Base-by-base conservation (phyloP, 2,888 invertebrate species). In the Dasypolia templi region DNA sequence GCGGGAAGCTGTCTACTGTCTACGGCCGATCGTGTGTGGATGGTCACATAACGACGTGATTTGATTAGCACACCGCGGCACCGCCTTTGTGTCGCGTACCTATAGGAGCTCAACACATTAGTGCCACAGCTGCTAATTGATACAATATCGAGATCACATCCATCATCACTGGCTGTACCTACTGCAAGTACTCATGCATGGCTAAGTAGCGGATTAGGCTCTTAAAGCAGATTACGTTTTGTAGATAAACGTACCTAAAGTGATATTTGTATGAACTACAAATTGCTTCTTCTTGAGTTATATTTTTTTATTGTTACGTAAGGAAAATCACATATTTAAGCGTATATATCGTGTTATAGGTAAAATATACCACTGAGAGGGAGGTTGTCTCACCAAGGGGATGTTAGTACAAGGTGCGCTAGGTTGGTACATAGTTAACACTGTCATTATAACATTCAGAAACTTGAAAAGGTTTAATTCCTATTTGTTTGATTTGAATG, bases 51-150 rank as follows among this genome's bases (percentile, higher is more conserved):
- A 44, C n/a, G n/a, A 35, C 66, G 55, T 65, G 46, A 53, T 46
- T 53, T 65, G 46, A 53, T 46, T 53, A 61, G 51, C n/a, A 14
- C 59, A 19, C 46, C 32, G n/a, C n/a, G n/a, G n/a, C n/a, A 6
- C 46, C 5, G 51, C n/a, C 42, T n/a, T 29, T n/a, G 46, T 39
- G 22, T 14, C 32, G 17, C 74, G 51, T n/a, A 51, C 51, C 19
- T n/a, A n/a, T 17, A 3, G 56, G 22, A 22, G n/a, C n/a, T 53
- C 12, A 14, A 14, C 51, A n/a, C 62, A 32, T 68, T 22, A 67
- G 68, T n/a, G n/a, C 29, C 42, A 14, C 42, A 14, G 77, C 61
- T 64, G 49, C 58, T 79, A 59, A 79, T 79, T 79, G 58, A 79
- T 42, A 32, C 32, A 63, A 55, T 35, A 62, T 49, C 55, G 39